These are phyloP conservation scores for Rafetus swinhoei DNA, from an alignment of 2,113 vertebrate genomes.

Conservation along the genomic window DNA sequence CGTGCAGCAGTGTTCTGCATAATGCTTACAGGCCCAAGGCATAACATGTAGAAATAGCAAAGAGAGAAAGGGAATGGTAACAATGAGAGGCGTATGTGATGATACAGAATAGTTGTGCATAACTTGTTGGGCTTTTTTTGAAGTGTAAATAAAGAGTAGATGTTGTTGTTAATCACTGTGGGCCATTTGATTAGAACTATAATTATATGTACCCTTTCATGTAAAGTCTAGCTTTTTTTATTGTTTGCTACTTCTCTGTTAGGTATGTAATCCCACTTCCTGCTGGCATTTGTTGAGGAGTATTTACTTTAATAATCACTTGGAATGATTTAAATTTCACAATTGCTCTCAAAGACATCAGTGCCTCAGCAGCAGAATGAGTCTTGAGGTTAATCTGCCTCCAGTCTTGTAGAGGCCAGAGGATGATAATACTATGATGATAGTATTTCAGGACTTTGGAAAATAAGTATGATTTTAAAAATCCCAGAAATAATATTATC, in stretches of 20 bases:
- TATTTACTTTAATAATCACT: conserved; percentile 40
- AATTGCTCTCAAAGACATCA: conserved; percentile 24
- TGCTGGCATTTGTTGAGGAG: neutral
- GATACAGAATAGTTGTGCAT: neutral
- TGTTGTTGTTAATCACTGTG: neutral
- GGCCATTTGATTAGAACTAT: neutral
- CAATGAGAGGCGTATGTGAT: neutral
- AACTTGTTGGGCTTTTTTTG: neutral
- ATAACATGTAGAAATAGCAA: neutral
- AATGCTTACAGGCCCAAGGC: neutral
- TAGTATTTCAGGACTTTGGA: neutral
- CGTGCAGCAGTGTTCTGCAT: neutral
- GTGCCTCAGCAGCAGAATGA: conserved; percentile 27
- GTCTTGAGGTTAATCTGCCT: conserved; percentile 49
- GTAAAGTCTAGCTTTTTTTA: neutral
- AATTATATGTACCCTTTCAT: neutral
- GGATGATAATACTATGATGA: neutral
- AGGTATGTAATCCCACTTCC: neutral
- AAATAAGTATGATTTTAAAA: neutral
- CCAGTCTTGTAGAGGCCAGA: neutral
- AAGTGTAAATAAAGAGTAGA: neutral
- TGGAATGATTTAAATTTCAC: conserved; percentile 60
- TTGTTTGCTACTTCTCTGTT: neutral
- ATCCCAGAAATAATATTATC: fast-evolving
- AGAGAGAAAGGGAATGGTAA: neutral